Conservation (phyloP, 2,888 invertebrate genomes). For the Calameuta idolon region DNA sequence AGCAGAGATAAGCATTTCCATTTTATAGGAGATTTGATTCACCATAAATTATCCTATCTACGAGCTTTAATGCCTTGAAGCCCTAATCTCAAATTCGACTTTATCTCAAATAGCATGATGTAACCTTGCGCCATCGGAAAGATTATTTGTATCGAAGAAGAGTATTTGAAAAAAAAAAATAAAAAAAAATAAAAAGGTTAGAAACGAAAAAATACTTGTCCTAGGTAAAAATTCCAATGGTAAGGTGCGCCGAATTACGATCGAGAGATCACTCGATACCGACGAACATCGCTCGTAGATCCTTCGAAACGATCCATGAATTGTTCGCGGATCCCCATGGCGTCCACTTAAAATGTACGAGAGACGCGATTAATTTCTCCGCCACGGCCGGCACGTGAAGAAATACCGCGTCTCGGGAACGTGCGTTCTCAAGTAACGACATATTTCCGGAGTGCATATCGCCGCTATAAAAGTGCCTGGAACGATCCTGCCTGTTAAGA, state of each 20-base stretch:
- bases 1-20: background rate
- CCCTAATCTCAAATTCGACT: background rate
- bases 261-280: background rate
- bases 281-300: background rate
- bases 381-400: background rate
- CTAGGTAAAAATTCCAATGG: background rate
- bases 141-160: too few relatives aligned
- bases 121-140: background rate
- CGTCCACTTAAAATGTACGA: background rate
- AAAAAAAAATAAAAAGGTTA: background rate
- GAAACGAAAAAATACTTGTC: background rate
- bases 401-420: background rate
- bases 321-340: background rate
- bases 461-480: background rate
- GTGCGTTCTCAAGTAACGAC: background rate
- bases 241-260: background rate
- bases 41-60: background rate
- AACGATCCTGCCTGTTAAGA: background rate
- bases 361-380: conserved; percentile 4
- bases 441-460: conserved; percentile 1
- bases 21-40: background rate
- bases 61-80: background rate
- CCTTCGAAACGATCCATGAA: background rate
- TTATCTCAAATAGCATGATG: background rate
- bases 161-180: background rate